Base-by-base conservation (phyloP, 2,113 vertebrate genomes). In the Spea multiplicata region DNA sequence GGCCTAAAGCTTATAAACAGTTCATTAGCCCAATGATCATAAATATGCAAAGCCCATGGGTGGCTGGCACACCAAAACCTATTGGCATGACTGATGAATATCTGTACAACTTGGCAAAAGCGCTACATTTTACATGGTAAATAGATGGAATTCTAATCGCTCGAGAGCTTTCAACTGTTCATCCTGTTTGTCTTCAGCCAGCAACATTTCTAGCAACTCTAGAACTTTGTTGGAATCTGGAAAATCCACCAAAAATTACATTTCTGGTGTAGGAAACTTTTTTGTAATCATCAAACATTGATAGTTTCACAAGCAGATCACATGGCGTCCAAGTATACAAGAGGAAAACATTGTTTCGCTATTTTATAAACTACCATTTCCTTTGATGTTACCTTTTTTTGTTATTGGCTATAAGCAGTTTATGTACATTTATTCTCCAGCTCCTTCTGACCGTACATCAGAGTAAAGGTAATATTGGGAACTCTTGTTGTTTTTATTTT, bases 401-500 rank as follows among this genome's bases (percentile, higher is more conserved):
- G 70, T 14, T 55, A 50, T 44, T 50, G 12, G 16, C 10, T 50
- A 50, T 72, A 72, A 16, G 70, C 49, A 71, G 49, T 72, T 72
- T 10, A 30, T 72, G 49, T 57, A 50, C 30, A 6, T 44, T 14
- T 9, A 9, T 30, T 30, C 13, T 8, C 53, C 53, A 45, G 44
- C 17, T 72, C 50, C 30, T n/a, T 14, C 9, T 53, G 45, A 50
- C 14, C 67, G 48, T 70, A 49, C 67, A 70, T 12, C 67, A 70
- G 67, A 30, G 30, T 30, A 30, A 30, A 30, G 30, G 30, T 30
- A 30, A 30, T 30, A 30, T 30, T 30, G 30, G 30, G 30, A 2
- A 30, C 3, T 16, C 83, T 71, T 2, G 48, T 73, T 79, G 16
- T 46, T 44, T n/a, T 45, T 2, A 69, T 84, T 30, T 5, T 68